A percentile compares a stretch with the other conserved stretches of the same genome.
Evolutionary conservation across 2,113 vertebrate species (phyloP).

Genomic region (Leucosticte australis): DNA sequence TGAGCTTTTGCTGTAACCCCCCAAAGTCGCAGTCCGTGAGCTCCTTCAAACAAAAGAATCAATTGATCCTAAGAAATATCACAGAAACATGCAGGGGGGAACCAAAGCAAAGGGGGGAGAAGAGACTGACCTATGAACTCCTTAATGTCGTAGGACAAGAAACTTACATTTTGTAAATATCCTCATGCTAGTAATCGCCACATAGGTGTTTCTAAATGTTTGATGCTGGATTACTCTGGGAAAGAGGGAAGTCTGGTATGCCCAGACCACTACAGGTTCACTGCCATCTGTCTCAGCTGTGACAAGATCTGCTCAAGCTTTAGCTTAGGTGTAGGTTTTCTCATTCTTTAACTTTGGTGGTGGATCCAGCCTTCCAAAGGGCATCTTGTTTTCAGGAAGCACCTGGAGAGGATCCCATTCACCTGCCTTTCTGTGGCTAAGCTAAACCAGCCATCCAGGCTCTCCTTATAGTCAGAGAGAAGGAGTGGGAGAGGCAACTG

Average conservation of each 20-base stretch:
- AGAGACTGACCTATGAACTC: background rate
- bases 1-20: background rate
- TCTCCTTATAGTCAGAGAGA: background rate
- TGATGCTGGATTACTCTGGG: background rate
- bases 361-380: background rate
- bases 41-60: background rate
- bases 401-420: background rate
- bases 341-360: background rate
- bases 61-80: background rate
- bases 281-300: background rate
- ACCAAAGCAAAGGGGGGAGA: background rate
- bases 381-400: background rate
- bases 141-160: background rate
- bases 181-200: accelerated
- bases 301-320: background rate
- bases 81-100: accelerated
- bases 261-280: background rate
- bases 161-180: background rate
- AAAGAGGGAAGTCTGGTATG: background rate
- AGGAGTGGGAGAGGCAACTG: background rate
- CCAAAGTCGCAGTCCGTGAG: background rate
- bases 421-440: background rate
- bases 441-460: background rate
- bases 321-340: background rate
- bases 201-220: background rate